Base-by-base conservation (phyloP, 2,888 invertebrate genomes). In the Eumerus sabulonum region DNA sequence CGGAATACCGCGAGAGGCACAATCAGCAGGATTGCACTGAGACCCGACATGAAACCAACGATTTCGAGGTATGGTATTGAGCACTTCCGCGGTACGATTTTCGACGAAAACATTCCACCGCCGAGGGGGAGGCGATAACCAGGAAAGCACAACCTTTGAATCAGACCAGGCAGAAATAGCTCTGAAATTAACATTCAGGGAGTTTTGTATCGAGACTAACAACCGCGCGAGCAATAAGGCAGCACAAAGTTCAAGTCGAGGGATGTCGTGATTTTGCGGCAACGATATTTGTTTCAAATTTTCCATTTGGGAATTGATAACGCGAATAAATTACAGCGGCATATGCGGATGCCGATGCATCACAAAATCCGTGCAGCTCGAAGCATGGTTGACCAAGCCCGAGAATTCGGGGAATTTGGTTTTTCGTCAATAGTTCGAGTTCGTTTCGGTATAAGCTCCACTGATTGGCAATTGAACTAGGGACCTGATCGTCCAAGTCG, bases 131-230 rank as follows among this genome's bases (percentile, higher is more conserved):
- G 59, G 45, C 13, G 74, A 70, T 4, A 86, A 45, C 85, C 86
- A 86, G 14, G 74, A 66, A 1, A 86, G 50, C 1, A 83, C 83
- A 11, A 85, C 84, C n/a, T 82, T 83, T 0, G 85, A 86, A 62
- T 87, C 86, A 0, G 83, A 82, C 82, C 81, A 82, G 5, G 59
- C 59, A 11, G n/a, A 54, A 3, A 54, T 36, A n/a, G 14, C 16
- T 1, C 0, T 1, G 14, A 53, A 36, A 0, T 14, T 36, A 5
- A 53, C 1, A 1, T 12, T 12, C 1, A 53, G 38, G 3, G 40
- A 40, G 11, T 7, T 40, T 3, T 27, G 9, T n/a, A 56, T 47
- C 0, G 54, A 7, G 1, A 64, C 45, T 9, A 64, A 36, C 9
- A 64, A 14, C 16, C 36, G 18, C 11, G 44, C n/a, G 13, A 64